Evolutionary conservation across 2,888 invertebrate species (phyloP).

Genomic region (Hirtodrosophila cameraria): DNA sequence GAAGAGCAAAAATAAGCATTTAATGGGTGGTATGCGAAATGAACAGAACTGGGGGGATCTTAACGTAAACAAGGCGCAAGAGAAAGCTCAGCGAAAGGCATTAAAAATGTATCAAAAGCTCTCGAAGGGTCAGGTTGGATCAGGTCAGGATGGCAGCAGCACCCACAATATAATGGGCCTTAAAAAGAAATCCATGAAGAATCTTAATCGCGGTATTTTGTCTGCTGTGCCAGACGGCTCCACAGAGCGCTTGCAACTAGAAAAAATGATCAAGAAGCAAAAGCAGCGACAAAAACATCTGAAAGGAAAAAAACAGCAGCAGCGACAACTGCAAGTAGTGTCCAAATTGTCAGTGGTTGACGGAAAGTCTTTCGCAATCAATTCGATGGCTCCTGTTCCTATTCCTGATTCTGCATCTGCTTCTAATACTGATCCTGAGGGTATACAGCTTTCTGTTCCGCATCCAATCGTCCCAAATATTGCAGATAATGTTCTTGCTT

Average conservation of each 20-base stretch:
- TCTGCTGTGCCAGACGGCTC: conserved; percentile 34
- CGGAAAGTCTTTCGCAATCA: not conserved
- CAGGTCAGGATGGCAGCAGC: no score
- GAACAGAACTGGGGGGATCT: not conserved
- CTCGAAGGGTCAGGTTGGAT: conserved; percentile 36
- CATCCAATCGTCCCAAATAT: not conserved
- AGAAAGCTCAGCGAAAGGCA: conserved; percentile 75
- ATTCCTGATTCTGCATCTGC: not conserved
- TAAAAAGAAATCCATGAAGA: conserved; percentile 56
- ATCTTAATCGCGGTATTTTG: conserved; percentile 30
- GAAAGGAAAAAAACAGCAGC: conserved; percentile 45
- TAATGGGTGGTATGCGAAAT: not conserved
- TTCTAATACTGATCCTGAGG: not conserved
- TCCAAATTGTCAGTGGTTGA: conserved; percentile 6
- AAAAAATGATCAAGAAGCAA: conserved; percentile 76
- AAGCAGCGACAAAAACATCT: conserved; percentile 71
- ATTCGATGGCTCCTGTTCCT: not conserved
- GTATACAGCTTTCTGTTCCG: not conserved
- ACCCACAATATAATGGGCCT: conserved; percentile 5
- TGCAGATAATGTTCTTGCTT: not conserved
- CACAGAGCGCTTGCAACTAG: conserved; percentile 60
- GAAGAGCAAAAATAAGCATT: conserved; percentile 67
- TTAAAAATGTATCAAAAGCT: conserved; percentile 78
- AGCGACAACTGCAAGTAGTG: not conserved
- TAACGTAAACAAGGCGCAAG: conserved; percentile 45